These are phyloP conservation scores for Trissoscelio sp. DNA, from an alignment of 2,888 invertebrate genomes.

Conservation along the genomic window DNA sequence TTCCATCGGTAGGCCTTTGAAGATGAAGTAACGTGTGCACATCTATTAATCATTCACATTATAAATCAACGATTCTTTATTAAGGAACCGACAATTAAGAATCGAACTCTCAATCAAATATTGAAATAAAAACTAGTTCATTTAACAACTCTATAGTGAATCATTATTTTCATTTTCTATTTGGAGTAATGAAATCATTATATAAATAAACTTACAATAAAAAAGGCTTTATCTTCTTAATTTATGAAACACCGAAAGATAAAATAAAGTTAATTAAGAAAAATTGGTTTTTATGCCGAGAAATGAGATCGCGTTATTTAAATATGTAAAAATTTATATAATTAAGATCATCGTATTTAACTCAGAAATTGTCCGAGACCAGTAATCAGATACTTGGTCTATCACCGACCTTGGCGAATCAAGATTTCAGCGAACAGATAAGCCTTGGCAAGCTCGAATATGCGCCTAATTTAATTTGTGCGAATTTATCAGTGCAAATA, in stretches of 20 bases:
- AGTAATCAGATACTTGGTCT: slow-evolving; percentile 58
- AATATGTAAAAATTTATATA: slow-evolving; percentile 24
- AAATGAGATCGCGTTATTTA: slow-evolving; percentile 21
- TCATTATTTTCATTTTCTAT: not conserved
- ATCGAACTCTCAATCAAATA: too few species aligned
- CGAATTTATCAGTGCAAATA: slow-evolving; percentile 55
- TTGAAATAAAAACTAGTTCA: slow-evolving; percentile 4
- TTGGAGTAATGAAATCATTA: not conserved
- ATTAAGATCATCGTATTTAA: slow-evolving; percentile 42
- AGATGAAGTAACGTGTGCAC: not conserved
- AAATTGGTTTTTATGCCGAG: slow-evolving; percentile 4
- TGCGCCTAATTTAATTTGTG: slow-evolving; percentile 57
- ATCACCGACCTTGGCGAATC: slow-evolving; percentile 53
- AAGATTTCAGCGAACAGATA: slow-evolving; percentile 49
- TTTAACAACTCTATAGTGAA: not conserved
- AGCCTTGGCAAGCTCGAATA: slow-evolving; percentile 16
- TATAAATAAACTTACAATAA: not conserved
- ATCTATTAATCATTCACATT: not conserved
- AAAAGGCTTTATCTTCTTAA: not conserved
- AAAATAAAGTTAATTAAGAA: slow-evolving; percentile 9
- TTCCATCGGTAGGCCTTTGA: too few species aligned
- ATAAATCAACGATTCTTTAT: too few species aligned
- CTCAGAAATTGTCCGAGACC: slow-evolving; percentile 37
- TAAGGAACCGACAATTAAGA: too few species aligned
- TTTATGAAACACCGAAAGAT: not conserved